Conservation (phyloP, 2,888 invertebrate genomes). For the Drosophila nr. perissopoda region DNA sequence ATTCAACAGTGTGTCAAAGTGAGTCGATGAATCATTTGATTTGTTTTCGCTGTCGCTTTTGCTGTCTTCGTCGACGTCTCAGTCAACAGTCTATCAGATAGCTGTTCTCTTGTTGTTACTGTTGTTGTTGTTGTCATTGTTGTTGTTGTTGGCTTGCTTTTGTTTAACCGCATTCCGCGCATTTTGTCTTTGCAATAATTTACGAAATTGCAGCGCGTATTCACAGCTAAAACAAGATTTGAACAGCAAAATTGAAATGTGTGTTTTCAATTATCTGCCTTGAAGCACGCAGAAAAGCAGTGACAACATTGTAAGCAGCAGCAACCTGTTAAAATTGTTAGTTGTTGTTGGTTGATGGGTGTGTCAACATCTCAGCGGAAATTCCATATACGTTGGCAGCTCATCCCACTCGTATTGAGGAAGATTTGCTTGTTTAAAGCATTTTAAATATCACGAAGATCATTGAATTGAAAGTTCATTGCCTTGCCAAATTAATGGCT, state of each 20-base stretch:
- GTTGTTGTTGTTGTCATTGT: constrained; percentile 11
- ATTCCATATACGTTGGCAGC: constrained; percentile 13
- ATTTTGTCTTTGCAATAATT: constrained; percentile 63
- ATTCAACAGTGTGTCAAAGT: constrained; percentile 73
- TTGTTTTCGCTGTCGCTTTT: constrained; percentile 32
- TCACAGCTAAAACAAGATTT: constrained; percentile 45
- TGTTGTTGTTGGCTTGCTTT: constrained; percentile 6
- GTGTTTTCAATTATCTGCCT: background rate
- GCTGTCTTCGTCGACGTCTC: constrained; percentile 30
- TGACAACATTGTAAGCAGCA: constrained; percentile 5
- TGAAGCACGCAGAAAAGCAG: background rate
- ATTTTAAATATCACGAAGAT: background rate
- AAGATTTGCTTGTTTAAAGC: background rate
- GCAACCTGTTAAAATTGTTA: constrained; percentile 15
- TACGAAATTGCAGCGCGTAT: constrained; percentile 50
- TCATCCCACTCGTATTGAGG: constrained; percentile 3
- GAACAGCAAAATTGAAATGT: constrained; percentile 6
- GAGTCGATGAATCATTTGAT: constrained; percentile 64
- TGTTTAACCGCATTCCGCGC: constrained; percentile 70
- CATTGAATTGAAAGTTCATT: constrained; percentile 22
- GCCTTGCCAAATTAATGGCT: constrained; percentile 15
- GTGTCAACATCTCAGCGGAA: constrained; percentile 20
- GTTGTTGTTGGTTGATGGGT: constrained; percentile 3
- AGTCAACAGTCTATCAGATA: constrained; percentile 23
- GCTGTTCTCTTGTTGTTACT: constrained; percentile 17